Conservation (phyloP, 2,797 vertebrate genomes). For the Graptemys geographica region DNA sequence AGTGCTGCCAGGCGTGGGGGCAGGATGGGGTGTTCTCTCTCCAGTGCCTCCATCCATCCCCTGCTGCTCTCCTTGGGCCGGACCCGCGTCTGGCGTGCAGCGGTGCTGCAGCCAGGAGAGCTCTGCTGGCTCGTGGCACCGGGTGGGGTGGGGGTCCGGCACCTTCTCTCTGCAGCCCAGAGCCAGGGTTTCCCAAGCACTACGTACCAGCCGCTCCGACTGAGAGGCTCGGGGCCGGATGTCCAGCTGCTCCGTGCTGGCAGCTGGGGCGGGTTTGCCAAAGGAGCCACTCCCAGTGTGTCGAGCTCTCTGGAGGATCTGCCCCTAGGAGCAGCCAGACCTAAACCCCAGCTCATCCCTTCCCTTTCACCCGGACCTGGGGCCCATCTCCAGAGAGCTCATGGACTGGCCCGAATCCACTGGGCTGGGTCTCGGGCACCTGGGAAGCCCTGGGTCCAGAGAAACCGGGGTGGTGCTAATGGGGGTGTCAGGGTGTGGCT, state of each 20-base stretch:
- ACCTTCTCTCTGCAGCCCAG: not conserved
- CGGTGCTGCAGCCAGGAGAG: not conserved
- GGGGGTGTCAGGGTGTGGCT: slow-evolving; percentile 51
- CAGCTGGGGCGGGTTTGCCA: not conserved
- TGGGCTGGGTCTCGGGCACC: no score
- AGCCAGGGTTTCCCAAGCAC: no score
- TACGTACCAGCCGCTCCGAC: no score
- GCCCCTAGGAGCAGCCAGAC: not conserved
- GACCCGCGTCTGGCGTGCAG: no score
- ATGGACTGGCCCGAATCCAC: not conserved
- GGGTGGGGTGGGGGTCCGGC: not conserved
- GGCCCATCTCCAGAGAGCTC: not conserved
- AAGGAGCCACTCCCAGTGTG: no score
- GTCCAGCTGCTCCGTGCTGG: no score
- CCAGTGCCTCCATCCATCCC: not conserved
- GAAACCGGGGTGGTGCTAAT: slow-evolving; percentile 20
- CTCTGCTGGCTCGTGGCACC: not conserved
- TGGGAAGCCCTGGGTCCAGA: not conserved
- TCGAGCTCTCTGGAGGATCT: not conserved
- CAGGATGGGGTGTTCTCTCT: not conserved
- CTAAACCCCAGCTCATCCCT: not conserved
- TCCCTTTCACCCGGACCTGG: not conserved
- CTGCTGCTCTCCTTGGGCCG: no score
- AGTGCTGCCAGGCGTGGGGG: no score
- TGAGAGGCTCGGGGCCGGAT: no score